Percentiles rank a stretch among this genome's conserved stretches.
Evolutionary conservation across 2,888 invertebrate genomes (phyloP).

Genomic region (Drosophila kambysellisi): DNA sequence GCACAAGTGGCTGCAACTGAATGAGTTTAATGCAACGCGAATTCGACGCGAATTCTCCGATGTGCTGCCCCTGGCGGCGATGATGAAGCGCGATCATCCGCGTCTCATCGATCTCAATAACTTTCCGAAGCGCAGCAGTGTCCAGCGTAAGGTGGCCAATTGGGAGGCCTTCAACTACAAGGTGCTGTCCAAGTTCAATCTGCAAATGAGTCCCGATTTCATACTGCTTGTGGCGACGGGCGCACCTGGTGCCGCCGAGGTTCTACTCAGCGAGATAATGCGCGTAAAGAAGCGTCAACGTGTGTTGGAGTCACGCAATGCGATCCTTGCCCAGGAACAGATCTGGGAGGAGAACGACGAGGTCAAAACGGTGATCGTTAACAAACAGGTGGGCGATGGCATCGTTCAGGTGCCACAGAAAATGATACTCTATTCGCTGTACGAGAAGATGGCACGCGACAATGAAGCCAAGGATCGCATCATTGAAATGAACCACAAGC

Average conservation of each 20-base stretch:
- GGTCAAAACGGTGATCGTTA: constrained; percentile 78
- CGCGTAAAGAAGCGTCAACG: constrained; percentile 62
- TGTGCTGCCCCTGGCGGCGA: constrained; percentile 89
- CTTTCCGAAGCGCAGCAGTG: constrained; percentile 90
- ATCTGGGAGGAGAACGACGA: constrained; percentile 82
- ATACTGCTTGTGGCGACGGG: constrained; percentile 88
- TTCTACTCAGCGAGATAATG: constrained; percentile 86
- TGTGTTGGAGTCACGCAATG: constrained; percentile 49
- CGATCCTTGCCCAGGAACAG: constrained; percentile 67
- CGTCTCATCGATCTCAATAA: constrained; percentile 92
- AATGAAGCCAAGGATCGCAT: constrained; percentile 71
- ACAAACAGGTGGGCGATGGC: constrained; percentile 82
- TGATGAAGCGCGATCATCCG: constrained; percentile 90
- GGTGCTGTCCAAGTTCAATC: constrained; percentile 88
- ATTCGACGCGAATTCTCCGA: constrained; percentile 92
- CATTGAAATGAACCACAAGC: constrained; percentile 52
- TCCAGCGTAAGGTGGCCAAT: constrained; percentile 90
- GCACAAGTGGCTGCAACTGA: constrained; percentile 60
- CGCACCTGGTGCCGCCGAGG: constrained; percentile 88
- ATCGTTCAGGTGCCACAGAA: constrained; percentile 84
- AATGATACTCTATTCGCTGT: constrained; percentile 84
- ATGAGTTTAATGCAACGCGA: constrained; percentile 41
- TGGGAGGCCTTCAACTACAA: constrained; percentile 93
- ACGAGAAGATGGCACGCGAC: constrained; percentile 75
- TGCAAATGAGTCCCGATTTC: constrained; percentile 76